A percentile compares a stretch with the other conserved stretches of the same genome.
Conservation (phyloP, 2,888 invertebrate genomes). For the Chloromyia formosa region DNA sequence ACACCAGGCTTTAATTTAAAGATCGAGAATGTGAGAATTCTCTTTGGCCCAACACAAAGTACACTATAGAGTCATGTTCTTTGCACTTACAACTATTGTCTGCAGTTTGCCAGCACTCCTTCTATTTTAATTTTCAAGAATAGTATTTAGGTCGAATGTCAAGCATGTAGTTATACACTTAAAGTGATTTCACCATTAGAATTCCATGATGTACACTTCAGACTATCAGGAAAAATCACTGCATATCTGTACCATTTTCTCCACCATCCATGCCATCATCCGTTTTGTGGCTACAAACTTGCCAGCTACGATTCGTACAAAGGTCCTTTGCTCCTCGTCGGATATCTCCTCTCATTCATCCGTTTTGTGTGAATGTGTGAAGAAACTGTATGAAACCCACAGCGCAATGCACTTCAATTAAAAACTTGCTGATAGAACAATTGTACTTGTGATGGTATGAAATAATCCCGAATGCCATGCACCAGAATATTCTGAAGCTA, state of each 20-base stretch:
- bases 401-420: constrained; percentile 36
- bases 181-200: not conserved
- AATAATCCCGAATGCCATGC: constrained; percentile 28
- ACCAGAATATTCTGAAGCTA: not conserved
- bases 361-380: too few species aligned
- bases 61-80: not conserved
- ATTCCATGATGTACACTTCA: constrained; percentile 10
- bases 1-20: not conserved
- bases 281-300: not conserved
- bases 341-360: not conserved
- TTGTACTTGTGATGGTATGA: constrained; percentile 28
- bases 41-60: not conserved
- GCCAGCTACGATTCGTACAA: not conserved
- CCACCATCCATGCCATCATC: not conserved
- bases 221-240: not conserved
- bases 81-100: constrained; percentile 4
- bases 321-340: not conserved
- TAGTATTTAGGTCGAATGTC: constrained; percentile 15
- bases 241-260: constrained; percentile 8
- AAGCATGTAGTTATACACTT: constrained; percentile 20
- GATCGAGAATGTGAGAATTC: not conserved
- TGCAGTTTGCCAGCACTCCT: not conserved
- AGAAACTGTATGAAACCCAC: not conserved
- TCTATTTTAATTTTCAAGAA: constrained; percentile 9
- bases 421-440: constrained; percentile 41